Evolutionary conservation across 2,888 invertebrate species (phyloP).

Genomic region (Lochmaea crataegi): DNA sequence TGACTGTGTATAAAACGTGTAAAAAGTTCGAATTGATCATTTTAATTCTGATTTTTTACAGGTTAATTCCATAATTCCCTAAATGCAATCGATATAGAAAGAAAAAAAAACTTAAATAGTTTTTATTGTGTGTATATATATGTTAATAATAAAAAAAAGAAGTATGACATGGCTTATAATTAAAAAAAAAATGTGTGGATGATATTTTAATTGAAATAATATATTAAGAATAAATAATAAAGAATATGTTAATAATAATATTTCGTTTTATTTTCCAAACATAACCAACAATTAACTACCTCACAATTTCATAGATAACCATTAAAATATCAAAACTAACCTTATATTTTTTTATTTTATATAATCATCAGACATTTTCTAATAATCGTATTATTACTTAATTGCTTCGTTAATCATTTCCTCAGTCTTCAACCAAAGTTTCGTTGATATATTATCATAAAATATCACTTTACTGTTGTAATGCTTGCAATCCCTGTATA

Average conservation of each 20-base stretch:
- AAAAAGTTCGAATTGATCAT: slow-evolving; percentile 44
- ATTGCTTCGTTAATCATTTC: slow-evolving; percentile 48
- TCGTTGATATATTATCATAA: slow-evolving; percentile 71
- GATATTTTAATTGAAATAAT: slow-evolving; percentile 56
- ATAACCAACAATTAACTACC: slow-evolving; percentile 6
- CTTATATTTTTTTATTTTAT: slow-evolving; percentile 8
- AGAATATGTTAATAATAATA: slow-evolving; percentile 49
- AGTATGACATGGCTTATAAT: slow-evolving; percentile 55
- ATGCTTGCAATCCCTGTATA: slow-evolving; percentile 80
- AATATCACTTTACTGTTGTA: slow-evolving; percentile 73
- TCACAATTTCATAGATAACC: slow-evolving; percentile 4
- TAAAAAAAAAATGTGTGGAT: slow-evolving; percentile 55
- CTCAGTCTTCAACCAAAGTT: slow-evolving; percentile 73
- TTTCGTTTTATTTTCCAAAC: slow-evolving; percentile 21
- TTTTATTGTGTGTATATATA: slow-evolving; percentile 59
- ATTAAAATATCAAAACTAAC: no score
- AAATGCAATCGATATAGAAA: slow-evolving; percentile 50
- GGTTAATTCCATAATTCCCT: slow-evolving; percentile 45
- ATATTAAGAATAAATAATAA: slow-evolving; percentile 56
- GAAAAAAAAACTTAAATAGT: slow-evolving; percentile 50
- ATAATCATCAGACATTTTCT: slow-evolving; percentile 1
- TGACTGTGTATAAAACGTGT: slow-evolving; percentile 42
- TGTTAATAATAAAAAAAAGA: slow-evolving; percentile 53
- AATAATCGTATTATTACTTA: slow-evolving; percentile 9
- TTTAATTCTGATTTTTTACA: slow-evolving; percentile 32